phyloP scores from a whole-genome alignment of 2,797 vertebrate genomes.

The Orestias chungarensis region DNA sequence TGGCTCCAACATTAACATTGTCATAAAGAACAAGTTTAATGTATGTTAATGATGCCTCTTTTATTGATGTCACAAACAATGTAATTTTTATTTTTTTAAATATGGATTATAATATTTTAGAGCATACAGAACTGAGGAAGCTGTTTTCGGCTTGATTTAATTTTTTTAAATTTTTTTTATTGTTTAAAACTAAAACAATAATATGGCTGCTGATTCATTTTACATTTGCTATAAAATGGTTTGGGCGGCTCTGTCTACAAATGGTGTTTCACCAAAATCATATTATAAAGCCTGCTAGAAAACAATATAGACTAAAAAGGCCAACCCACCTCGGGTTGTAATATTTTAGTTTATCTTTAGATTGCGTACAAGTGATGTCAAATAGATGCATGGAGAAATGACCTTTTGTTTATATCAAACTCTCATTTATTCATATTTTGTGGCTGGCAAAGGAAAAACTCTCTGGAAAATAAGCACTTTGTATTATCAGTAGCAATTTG shows the following conservation, averaged over 20 bases:
- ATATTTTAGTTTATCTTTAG: slow-evolving; percentile 25
- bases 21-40: not conserved
- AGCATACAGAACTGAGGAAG: not conserved
- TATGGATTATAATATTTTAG: not conserved
- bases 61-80: too few species aligned
- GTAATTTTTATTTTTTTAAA: not conserved
- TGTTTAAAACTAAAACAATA: not conserved
- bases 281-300: not conserved
- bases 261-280: not conserved
- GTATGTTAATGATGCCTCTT: not conserved
- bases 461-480: not conserved
- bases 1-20: too few species aligned
- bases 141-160: not conserved
- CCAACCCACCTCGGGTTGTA: slow-evolving; percentile 26
- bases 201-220: not conserved
- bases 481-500: slow-evolving; percentile 17
- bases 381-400: slow-evolving; percentile 9
- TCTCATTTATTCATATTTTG: slow-evolving; percentile 13
- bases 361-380: not conserved
- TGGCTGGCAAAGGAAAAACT: slow-evolving; percentile 6
- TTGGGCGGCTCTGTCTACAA: not conserved
- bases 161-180: not conserved
- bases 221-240: not conserved
- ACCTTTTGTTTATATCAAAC: slow-evolving; percentile 19
- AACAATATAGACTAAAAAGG: not conserved